A percentile compares a stretch with the other conserved stretches of the same genome.
Conservation (phyloP, 2,888 invertebrate species). For the Trachelus iudaicus region DNA sequence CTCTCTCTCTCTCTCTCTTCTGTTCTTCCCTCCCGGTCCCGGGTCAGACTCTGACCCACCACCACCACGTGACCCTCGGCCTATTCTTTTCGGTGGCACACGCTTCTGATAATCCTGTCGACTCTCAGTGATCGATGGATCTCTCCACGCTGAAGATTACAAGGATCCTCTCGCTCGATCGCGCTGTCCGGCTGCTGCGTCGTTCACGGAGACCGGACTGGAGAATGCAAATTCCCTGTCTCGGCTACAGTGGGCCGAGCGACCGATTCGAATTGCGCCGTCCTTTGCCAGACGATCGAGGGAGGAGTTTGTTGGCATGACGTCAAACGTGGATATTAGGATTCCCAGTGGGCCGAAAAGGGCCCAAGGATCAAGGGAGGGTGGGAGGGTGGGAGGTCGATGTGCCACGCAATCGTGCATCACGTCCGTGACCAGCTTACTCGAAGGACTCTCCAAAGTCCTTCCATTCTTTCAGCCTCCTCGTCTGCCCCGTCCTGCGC, state of each 20-base stretch:
- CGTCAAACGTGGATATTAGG: slow-evolving; percentile 64
- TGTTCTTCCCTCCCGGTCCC: slow-evolving; percentile 18
- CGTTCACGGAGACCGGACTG: too few species aligned
- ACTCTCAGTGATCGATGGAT: neutral
- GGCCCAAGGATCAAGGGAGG: slow-evolving; percentile 21
- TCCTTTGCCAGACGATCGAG: slow-evolving; percentile 59
- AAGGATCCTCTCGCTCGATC: too few species aligned
- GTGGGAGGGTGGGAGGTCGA: slow-evolving; percentile 27
- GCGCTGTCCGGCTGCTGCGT: too few species aligned
- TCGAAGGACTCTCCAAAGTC: neutral
- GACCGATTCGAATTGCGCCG: slow-evolving; percentile 3
- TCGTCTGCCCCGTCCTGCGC: too few species aligned
- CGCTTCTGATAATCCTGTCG: neutral
- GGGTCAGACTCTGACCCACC: neutral
- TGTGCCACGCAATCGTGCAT: slow-evolving; percentile 56
- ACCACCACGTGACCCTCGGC: neutral
- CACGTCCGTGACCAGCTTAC: slow-evolving; percentile 63
- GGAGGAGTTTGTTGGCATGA: slow-evolving; percentile 62
- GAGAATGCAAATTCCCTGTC: too few species aligned
- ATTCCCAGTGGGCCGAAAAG: slow-evolving; percentile 52
- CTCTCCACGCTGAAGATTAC: neutral
- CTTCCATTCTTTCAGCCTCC: too few species aligned
- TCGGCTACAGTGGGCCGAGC: too few species aligned
- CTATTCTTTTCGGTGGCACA: neutral
- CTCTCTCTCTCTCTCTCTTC: slow-evolving; percentile 8